Conservation (phyloP, 2,797 vertebrate genomes). For the Acanthurus tractus region DNA sequence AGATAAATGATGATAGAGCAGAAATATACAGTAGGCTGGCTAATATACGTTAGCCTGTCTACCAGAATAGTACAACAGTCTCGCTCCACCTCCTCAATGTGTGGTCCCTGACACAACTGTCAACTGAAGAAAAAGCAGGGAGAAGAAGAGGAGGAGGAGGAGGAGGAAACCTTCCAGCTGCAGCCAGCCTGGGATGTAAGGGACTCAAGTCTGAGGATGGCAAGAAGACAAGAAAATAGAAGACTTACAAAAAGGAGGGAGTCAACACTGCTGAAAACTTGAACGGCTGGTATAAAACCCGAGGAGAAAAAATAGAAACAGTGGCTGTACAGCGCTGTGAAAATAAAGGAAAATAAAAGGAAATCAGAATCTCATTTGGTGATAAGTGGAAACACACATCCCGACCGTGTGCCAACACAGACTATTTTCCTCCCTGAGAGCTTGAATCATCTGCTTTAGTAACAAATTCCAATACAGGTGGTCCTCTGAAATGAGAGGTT, state of each 20-base stretch:
- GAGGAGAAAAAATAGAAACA: constrained; percentile 39
- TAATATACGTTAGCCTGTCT: constrained; percentile 69
- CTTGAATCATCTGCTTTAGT: constrained; percentile 63
- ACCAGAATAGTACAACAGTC: constrained; percentile 51
- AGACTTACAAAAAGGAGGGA: constrained; percentile 27
- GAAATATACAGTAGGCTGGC: constrained; percentile 57
- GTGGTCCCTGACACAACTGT: constrained; percentile 76
- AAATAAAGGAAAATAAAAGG: constrained; percentile 37
- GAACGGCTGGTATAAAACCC: constrained; percentile 37
- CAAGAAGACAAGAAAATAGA: not conserved
- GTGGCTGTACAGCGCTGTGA: constrained; percentile 41
- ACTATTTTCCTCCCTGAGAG: constrained; percentile 47
- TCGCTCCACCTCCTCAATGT: constrained; percentile 69
- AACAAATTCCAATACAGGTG: constrained; percentile 73
- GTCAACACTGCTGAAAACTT: constrained; percentile 22
- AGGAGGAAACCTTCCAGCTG: constrained; percentile 55
- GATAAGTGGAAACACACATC: constrained; percentile 68
- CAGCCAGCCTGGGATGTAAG: constrained; percentile 50
- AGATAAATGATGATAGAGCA: constrained; percentile 72
- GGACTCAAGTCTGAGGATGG: constrained; percentile 30
- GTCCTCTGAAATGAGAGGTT: constrained; percentile 71
- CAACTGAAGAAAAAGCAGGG: constrained; percentile 55
- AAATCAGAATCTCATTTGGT: constrained; percentile 57
- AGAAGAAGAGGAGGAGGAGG: constrained; percentile 17
- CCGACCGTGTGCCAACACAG: constrained; percentile 36